Evolutionary conservation across 30 jellyfish, hydroid and myxozoan species (phyloP), one percentile per base, ranked within the genome.

Genomic region (Haliclystus octoradiatus): DNA sequence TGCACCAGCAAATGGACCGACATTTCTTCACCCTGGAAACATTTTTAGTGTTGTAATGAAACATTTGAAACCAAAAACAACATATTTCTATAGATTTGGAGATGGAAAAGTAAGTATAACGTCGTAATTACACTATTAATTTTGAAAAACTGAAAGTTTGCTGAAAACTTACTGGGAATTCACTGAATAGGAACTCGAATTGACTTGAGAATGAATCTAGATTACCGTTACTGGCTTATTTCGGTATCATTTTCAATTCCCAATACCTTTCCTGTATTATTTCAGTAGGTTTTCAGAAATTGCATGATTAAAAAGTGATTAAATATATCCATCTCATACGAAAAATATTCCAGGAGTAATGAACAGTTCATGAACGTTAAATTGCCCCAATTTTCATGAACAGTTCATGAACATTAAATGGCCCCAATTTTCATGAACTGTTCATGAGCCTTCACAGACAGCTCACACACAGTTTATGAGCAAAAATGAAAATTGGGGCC

Each of bases 11-110:
- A 92, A 79, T 49, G 19, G 90, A 52, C 60, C 95, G 49, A 96
- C 94, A 3, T 92, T 77, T 75, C 49, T 63, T 68, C 93, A 92
- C 65, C 99, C 99, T 47, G 99, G 99, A 14, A 83, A 63, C 73
- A 84, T 92, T 83, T 79, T 57, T 68, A 96, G 83, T 78, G 99
- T 79, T 9, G 50, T 92, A 77, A 80, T 92, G 69, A 34, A 67
- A 31, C 63, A 70, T n/a, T 61, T 92, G 57, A 57, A 77, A 69
- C 96, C 96, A 62, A 75, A 28, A 72, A 73, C 94, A 23, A 73
- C 78, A 52, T 92, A 92, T 78, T 92, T 31, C 33, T 92, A 92
- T 60, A 77, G 94, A 2, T 78, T 32, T 83, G 96, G 96, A 72
- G 40, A 88, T 26, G 77, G 83, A 53, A 82, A 79, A 64, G 99